Evolutionary conservation across 2,888 invertebrate species (phyloP).

Genomic region (Macropis europaea): DNA sequence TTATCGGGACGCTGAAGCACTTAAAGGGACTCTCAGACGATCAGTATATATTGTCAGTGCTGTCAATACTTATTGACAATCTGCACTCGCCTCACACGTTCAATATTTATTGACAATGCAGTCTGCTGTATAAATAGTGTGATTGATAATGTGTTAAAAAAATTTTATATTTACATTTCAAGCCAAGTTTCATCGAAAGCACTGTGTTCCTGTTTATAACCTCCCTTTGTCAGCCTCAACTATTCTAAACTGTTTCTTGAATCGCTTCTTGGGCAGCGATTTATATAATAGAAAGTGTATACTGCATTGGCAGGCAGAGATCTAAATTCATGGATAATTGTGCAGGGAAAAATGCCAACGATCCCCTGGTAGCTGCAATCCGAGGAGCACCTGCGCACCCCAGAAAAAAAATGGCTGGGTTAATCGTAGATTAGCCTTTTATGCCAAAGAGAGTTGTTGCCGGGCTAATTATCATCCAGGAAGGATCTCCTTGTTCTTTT

Average conservation of each 20-base stretch:
- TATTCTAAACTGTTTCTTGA: too few relatives aligned
- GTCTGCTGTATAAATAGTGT: too few relatives aligned
- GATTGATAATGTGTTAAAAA: too few relatives aligned
- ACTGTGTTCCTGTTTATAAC: too few relatives aligned
- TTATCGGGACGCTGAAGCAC: too few relatives aligned
- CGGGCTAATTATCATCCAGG: slow-evolving; percentile 41
- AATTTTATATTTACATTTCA: too few relatives aligned
- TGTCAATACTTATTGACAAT: too few relatives aligned
- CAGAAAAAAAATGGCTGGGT: slow-evolving; percentile 31
- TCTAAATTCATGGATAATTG: slow-evolving; percentile 26
- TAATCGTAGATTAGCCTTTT: slow-evolving; percentile 50
- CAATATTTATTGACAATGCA: too few relatives aligned
- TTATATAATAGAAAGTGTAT: slow-evolving; percentile 37
- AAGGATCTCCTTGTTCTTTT: slow-evolving; percentile 41
- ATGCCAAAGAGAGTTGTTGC: slow-evolving; percentile 41
- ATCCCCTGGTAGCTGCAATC: slow-evolving; percentile 10
- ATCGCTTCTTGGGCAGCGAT: background rate
- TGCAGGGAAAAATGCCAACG: slow-evolving; percentile 23
- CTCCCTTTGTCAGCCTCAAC: too few relatives aligned
- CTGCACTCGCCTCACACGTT: too few relatives aligned
- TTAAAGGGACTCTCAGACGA: background rate
- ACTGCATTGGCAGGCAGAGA: slow-evolving; percentile 2
- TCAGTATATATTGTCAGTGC: too few relatives aligned
- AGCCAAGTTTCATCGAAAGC: too few relatives aligned
- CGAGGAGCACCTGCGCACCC: background rate